Evolutionary conservation across 2,113 vertebrate species (phyloP), one percentile per base, ranked within the genome.

Genomic region (Caloenas nicobarica): DNA sequence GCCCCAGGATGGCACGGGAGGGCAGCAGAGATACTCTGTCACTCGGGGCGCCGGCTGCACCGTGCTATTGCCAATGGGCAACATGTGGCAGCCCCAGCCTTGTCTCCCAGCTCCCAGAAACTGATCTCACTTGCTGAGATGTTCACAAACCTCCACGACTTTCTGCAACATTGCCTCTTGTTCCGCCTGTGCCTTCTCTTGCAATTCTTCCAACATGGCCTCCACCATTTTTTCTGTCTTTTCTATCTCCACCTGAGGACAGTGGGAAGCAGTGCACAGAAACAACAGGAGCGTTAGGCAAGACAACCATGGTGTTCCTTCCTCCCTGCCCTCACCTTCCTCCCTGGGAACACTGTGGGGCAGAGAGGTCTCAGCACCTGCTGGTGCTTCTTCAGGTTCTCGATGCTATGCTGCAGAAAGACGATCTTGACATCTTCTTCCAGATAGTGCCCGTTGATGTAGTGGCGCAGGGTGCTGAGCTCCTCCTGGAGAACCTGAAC

Each of bases 171-270:
- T 14, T 0, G 11, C 46, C 29, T 90, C 70, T 36, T 79, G 64
- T 58, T 96, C 93, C 1, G 29, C 51, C 65, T 19, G 17, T 16
- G 94, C 62, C 29, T 78, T 64, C 15, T 38, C 3, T 3, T 78
- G 76, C 53, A 97, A 13, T 3, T 44, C 13, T 7, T 76, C 33
- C 92, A 97, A 38, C 42, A 83, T 29, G 10, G 11, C 48, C 44
- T 33, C 86, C 15, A 65, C 34, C 81, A 94, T 53, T 51, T 95
- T 54, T 13, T 58, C 57, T 2, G 95, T 51, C 23, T 89, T 95
- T 5, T 96, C 91, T 61, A 79, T 31, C 64, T 98, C 96, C 3
- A 94, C 83, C 98, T 95, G 84, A 74, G 76, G 54, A 29, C 0
- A 2, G 40, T 28, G 18, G 51, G 18, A 64, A 40, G 34, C 51